A percentile compares a stretch with the other conserved stretches of the same genome.
Evolutionary conservation across 1,140 invertebrate species (phyloP).

Genomic region (Bombus consobrinus): DNA sequence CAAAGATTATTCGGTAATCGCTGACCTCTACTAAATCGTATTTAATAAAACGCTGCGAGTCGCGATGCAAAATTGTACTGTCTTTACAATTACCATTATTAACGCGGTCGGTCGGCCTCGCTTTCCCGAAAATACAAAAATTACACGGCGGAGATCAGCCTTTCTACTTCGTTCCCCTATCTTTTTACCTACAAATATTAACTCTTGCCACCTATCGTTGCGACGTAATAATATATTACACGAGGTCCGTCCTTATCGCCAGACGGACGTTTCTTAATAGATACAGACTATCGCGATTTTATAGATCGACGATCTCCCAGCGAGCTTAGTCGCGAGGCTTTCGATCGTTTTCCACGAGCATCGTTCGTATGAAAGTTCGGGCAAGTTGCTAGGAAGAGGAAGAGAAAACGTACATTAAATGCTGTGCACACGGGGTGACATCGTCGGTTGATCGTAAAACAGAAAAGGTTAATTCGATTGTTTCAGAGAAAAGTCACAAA

Average conservation of each 20-base stretch:
- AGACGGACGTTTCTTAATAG: background rate
- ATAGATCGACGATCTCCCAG: background rate
- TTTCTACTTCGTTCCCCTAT: slow-evolving; percentile 53
- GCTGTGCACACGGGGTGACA: background rate
- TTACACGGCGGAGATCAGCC: slow-evolving; percentile 67
- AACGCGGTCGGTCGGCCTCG: background rate
- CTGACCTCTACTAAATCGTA: slow-evolving; percentile 13
- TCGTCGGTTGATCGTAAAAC: background rate
- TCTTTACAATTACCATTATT: slow-evolving; percentile 48
- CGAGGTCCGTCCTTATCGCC: background rate
- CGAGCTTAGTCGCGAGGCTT: background rate
- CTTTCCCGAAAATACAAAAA: slow-evolving; percentile 62
- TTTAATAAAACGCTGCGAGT: slow-evolving; percentile 28
- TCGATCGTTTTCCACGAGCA: background rate
- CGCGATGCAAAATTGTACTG: slow-evolving; percentile 50
- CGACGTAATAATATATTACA: slow-evolving; percentile 37
- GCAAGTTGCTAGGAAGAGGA: background rate
- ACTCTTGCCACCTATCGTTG: slow-evolving; percentile 1
- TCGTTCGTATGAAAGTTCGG: background rate
- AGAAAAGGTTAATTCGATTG: no score
- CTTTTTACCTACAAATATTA: slow-evolving; percentile 41
- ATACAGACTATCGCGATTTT: background rate
- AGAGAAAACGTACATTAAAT: slow-evolving; percentile 16
- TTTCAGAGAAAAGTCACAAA: no score
- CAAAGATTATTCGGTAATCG: slow-evolving; percentile 25